Percentiles rank a stretch among this genome's conserved stretches.
phyloP scores from a whole-genome alignment of 2,113 vertebrate genomes.

The Todiramphus chloris region DNA sequence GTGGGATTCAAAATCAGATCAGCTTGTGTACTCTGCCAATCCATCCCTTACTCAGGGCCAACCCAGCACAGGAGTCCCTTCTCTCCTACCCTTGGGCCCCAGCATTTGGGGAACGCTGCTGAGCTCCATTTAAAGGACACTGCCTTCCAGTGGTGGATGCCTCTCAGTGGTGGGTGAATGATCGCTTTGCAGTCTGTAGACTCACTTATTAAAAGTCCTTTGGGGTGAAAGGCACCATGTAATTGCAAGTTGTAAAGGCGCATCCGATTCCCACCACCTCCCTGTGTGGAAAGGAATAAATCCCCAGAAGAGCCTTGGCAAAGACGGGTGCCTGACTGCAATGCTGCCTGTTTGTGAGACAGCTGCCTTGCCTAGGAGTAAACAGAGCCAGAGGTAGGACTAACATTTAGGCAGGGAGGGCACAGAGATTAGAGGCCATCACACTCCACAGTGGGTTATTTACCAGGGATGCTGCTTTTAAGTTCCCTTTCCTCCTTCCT shows the following conservation, averaged over 20 bases:
- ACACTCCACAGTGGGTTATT: background rate
- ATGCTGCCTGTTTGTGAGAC: background rate
- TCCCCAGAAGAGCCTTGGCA: background rate
- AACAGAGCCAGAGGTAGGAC: background rate
- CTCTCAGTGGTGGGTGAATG: background rate
- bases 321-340: background rate
- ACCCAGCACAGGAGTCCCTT: background rate
- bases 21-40: background rate
- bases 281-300: conserved; percentile 34
- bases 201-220: background rate
- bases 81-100: background rate
- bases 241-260: conserved; percentile 40
- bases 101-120: background rate
- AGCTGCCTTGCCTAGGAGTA: background rate
- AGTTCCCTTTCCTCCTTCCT: background rate
- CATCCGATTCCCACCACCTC: conserved; percentile 34
- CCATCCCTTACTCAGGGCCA: background rate
- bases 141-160: background rate
- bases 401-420: background rate
- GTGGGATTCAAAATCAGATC: background rate
- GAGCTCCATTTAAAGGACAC: background rate
- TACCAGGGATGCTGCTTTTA: background rate
- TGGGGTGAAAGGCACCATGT: conserved; percentile 19
- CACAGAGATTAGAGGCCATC: background rate
- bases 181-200: background rate